Evolutionary conservation across 2,888 invertebrate species (phyloP).

Genomic region (Philhelius pedissequus): DNA sequence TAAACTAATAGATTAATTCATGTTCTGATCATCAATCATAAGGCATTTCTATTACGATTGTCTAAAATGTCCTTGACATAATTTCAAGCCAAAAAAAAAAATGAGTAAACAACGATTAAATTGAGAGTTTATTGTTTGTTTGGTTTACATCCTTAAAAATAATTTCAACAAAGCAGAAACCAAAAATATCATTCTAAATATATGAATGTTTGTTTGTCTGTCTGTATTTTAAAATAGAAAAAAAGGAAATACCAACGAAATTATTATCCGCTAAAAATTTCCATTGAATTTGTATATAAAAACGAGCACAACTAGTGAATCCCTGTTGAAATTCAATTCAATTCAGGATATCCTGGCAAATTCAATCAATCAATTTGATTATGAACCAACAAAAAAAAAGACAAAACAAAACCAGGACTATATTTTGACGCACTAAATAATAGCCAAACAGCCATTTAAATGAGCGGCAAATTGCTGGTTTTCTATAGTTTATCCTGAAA

Average conservation of each 20-base stretch:
- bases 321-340: neutral
- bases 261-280: neutral
- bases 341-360: neutral
- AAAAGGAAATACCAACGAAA: neutral
- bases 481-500: neutral
- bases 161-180: neutral
- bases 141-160: neutral
- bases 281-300: neutral
- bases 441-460: slow-evolving; percentile 41
- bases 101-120: neutral
- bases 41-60: neutral
- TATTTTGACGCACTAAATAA: slow-evolving; percentile 28
- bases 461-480: slow-evolving; percentile 28
- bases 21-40: slow-evolving; percentile 1
- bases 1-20: neutral
- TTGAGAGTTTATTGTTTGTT: neutral
- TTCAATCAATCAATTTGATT: slow-evolving; percentile 23
- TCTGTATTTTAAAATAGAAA: too few relatives aligned
- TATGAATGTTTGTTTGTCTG: neutral
- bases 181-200: neutral
- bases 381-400: neutral
- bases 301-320: neutral
- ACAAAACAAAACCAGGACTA: neutral
- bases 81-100: neutral
- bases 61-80: slow-evolving; percentile 1